phyloP scores from a whole-genome alignment of 2,797 vertebrate species.

The Otolemur crassicaudatus region DNA sequence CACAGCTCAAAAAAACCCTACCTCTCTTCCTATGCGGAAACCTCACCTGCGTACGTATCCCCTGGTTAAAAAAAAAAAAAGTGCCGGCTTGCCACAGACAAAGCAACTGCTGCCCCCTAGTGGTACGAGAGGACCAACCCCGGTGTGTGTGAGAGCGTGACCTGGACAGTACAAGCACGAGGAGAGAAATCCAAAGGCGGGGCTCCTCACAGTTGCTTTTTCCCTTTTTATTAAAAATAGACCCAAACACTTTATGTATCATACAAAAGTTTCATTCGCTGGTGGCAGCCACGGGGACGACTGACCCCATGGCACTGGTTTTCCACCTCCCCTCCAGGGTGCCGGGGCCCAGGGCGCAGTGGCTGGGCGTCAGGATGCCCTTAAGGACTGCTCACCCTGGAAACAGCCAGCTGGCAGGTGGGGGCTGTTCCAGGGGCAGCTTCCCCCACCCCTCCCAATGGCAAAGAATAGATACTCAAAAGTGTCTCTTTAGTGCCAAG shows the following conservation, averaged over 20 bases:
- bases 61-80: background rate
- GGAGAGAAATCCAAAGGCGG: slow-evolving; percentile 60
- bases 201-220: slow-evolving; percentile 61
- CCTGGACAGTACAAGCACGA: background rate
- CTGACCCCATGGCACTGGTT: slow-evolving; percentile 65
- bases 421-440: slow-evolving; percentile 38
- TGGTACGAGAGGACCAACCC: background rate
- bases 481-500: slow-evolving; percentile 81
- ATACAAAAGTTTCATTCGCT: slow-evolving; percentile 86
- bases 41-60: background rate
- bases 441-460: slow-evolving; percentile 53
- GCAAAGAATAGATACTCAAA: slow-evolving; percentile 74
- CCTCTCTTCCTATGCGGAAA: background rate
- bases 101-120: slow-evolving; percentile 65
- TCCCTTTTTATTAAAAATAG: slow-evolving; percentile 85
- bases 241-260: slow-evolving; percentile 84
- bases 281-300: slow-evolving; percentile 80
- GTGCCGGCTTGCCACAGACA: background rate
- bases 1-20: background rate
- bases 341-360: slow-evolving; percentile 48
- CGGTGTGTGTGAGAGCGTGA: background rate
- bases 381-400: background rate
- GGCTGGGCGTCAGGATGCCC: background rate
- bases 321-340: slow-evolving; percentile 53
- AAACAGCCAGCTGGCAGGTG: background rate